Conservation (phyloP, 1,140 invertebrate genomes). For the Drosophila triauraria region DNA sequence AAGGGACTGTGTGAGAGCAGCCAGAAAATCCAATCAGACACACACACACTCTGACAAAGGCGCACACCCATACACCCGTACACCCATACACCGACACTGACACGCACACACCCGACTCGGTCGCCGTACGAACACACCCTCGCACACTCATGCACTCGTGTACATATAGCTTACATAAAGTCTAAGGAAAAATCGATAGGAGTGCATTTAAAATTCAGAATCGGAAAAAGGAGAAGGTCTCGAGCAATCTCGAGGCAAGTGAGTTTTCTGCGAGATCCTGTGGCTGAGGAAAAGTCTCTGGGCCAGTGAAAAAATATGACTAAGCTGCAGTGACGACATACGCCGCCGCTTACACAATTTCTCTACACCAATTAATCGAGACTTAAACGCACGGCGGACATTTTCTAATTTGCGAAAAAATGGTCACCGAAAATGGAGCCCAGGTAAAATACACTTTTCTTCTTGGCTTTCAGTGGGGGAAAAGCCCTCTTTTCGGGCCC, state of each 20-base stretch:
- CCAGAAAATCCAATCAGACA: conserved; percentile 78
- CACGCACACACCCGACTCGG: conserved; percentile 50
- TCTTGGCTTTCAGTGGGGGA: conserved; percentile 21
- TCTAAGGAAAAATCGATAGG: conserved; percentile 79
- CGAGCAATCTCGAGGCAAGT: conserved; percentile 31
- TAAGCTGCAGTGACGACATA: conserved; percentile 84
- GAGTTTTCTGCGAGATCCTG: conserved; percentile 25
- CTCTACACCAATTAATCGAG: conserved; percentile 70
- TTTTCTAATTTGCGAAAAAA: conserved; percentile 58
- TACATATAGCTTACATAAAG: conserved; percentile 75
- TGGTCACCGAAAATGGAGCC: conserved; percentile 85
- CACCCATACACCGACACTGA: conserved; percentile 40
- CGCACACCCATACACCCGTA: conserved; percentile 32
- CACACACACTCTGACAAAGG: conserved; percentile 43
- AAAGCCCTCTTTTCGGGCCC: conserved; percentile 34
- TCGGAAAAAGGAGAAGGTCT: conserved; percentile 44
- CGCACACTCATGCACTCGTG: conserved; percentile 56
- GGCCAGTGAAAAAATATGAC: conserved; percentile 72
- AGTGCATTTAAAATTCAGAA: conserved; percentile 78
- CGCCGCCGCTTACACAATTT: conserved; percentile 78
- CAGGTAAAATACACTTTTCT: conserved; percentile 68
- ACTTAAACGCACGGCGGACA: conserved; percentile 28
- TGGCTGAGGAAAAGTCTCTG: conserved; percentile 45
- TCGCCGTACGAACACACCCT: conserved; percentile 53
- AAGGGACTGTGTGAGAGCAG: conserved; percentile 72